These are phyloP conservation scores for Cephus sareptanus DNA, from an alignment of 2,888 invertebrate species.

Conservation along the genomic window DNA sequence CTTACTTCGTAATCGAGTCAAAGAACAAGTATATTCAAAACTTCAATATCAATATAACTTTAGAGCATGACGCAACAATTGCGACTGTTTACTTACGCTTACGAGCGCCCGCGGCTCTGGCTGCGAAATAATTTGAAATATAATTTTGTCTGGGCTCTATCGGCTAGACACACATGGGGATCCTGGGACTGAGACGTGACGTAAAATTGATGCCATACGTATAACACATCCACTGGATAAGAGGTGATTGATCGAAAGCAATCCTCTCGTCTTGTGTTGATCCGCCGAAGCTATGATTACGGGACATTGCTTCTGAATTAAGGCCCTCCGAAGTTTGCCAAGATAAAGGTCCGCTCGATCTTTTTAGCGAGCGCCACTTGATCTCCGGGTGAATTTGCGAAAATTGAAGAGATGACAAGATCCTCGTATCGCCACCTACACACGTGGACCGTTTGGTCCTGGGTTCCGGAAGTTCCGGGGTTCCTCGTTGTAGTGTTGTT, in stretches of 20 bases:
- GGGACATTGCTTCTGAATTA: neutral
- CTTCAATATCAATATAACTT: neutral
- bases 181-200: neutral
- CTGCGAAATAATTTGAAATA: neutral
- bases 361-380: neutral
- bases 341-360: neutral
- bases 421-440: neutral
- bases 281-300: neutral
- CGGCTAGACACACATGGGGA: neutral
- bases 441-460: neutral
- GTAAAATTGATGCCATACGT: too few relatives aligned
- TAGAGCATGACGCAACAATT: neutral
- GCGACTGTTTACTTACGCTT: too few relatives aligned
- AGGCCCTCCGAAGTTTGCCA: neutral
- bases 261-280: neutral
- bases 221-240: neutral
- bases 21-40: neutral
- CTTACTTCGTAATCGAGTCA: neutral
- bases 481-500: too few relatives aligned
- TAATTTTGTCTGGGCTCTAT: neutral
- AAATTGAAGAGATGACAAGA: neutral
- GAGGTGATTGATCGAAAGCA: neutral
- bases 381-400: neutral
- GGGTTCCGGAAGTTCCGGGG: too few relatives aligned
- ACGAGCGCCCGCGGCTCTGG: neutral